Conservation (phyloP, 2,888 invertebrate species). For the Catocala sponsa region DNA sequence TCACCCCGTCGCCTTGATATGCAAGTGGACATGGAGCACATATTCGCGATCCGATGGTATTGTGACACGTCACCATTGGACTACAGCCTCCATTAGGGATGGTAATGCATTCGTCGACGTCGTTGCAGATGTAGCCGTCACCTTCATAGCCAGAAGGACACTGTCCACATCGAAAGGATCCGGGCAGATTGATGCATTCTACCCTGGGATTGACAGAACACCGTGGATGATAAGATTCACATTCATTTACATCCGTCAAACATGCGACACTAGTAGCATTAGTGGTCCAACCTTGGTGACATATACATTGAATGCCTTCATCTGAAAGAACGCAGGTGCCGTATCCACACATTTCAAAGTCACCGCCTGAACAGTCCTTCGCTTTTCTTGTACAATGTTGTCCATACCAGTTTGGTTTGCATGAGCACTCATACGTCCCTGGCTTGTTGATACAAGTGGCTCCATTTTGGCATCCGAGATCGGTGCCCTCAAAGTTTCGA, state of each 20-base stretch:
- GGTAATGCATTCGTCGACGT: conserved; percentile 95
- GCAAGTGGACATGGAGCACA: conserved; percentile 97
- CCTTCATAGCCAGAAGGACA: conserved; percentile 96
- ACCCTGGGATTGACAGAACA: conserved; percentile 95
- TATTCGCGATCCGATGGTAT: conserved; percentile 94
- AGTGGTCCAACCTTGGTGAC: conserved; percentile 96
- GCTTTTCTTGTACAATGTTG: conserved; percentile 93
- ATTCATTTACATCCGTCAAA: conserved; percentile 95
- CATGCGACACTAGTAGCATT: conserved; percentile 92
- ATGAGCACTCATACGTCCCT: conserved; percentile 95
- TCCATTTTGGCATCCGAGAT: conserved; percentile 96
- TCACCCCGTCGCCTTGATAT: conserved; percentile 94
- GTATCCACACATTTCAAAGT: conserved; percentile 94
- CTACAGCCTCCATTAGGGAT: conserved; percentile 97
- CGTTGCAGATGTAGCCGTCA: conserved; percentile 94
- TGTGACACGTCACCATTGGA: conserved; percentile 95
- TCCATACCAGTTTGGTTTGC: conserved; percentile 93
- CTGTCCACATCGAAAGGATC: conserved; percentile 95
- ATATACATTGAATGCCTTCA: conserved; percentile 92
- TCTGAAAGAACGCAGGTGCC: conserved; percentile 92
- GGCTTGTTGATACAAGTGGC: conserved; percentile 94
- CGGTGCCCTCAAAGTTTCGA: conserved; percentile 92
- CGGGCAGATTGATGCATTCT: conserved; percentile 95
- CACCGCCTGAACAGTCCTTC: conserved; percentile 91
- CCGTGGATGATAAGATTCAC: conserved; percentile 88